Evolutionary conservation across 2,888 invertebrate species (phyloP), one percentile per base, ranked within the genome.

Genomic region (Drosophila histrio): DNA sequence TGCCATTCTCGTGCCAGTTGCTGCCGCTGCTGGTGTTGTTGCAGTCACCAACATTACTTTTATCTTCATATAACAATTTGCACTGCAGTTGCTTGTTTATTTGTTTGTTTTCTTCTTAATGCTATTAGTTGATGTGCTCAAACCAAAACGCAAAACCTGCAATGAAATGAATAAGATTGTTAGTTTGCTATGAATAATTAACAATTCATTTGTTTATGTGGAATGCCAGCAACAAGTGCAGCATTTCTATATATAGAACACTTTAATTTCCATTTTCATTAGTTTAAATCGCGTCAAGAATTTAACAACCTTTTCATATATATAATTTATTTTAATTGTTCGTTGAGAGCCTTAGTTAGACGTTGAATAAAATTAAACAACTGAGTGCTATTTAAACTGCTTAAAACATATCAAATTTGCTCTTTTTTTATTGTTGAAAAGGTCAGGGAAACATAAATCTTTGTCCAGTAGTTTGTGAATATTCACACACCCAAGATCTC

Each of bases 111-210:
- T n/a, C n/a, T 60, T 72, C 58, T 80, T 59, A 74, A 78, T 82
- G 80, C 86, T 87, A 75, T 87, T 80, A 81, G 83, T 57, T 70
- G 79, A 59, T 67, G 69, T 63, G 60, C 61, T 72, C 65, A 86
- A 86, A 86, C 65, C 61, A 86, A 86, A 88, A 87, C 77, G 67
- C 73, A 71, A 86, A 86, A 83, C 80, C 81, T 82, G 88, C 70
- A 82, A 82, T 76, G 49, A 63, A 49, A 47, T 62, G 39, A 26
- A 36, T 19, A 61, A 52, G 46, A 66, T 46, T 54, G 64, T 78
- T 70, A 28, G 47, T 52, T 52, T 58, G 41, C 13, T 52, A 36
- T 28, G 9, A 38, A 36, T 36, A 49, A 15, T 19, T 24, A 34
- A 28, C 22, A 26, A 17, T n/a, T 50, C 22, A 15, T 15, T 62